Base-by-base conservation (phyloP, 2,113 vertebrate genomes). In the Otocyon megalotis region DNA sequence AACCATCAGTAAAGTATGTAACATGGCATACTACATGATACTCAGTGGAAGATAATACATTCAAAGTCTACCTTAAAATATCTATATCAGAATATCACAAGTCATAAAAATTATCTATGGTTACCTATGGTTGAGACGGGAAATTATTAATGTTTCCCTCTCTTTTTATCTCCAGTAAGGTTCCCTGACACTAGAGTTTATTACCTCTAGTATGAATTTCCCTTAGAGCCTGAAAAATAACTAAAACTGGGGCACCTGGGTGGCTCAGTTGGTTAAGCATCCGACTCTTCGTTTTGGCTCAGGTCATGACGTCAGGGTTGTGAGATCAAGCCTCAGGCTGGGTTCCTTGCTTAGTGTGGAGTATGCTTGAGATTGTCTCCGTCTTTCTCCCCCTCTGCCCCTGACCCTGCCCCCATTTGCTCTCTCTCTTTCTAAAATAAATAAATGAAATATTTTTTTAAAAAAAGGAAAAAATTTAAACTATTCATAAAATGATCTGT, bases 41-140 rank as follows among this genome's bases (percentile, higher is more conserved):
- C 11, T 81, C 35, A 90, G 54, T 50, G 6, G 53, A 88, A 96
- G 74, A 81, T 30, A 67, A 86, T 74, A 72, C 50, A 96, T 22
- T 95, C n/a, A 71, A 95, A 85, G 84, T 82, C 5, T 79, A 69
- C 54, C 89, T 92, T 69, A 48, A 93, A 43, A 20, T 1, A 94
- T 80, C 60, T 86, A 24, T 37, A 88, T 89, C 3, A 65, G 74
- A 95, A 86, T 84, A 69, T 65, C 17, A 54, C 8, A 95, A 79
- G 1, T 35, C 37, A 37, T 60, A 87, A 89, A n/a, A 90, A 56
- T 71, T 69, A 84, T 8, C 22, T 13, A 15, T 14, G 24, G n/a
- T 76, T 93, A 86, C 3, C 76, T 43, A 2, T 24, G 35, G 79
- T 30, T 30, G 19, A 77, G 8, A 74, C 28, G 63, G 54, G 58